These are phyloP conservation scores for Pseudopleuronectes americanus DNA, from an alignment of 2,797 vertebrate species.

Conservation along the genomic window DNA sequence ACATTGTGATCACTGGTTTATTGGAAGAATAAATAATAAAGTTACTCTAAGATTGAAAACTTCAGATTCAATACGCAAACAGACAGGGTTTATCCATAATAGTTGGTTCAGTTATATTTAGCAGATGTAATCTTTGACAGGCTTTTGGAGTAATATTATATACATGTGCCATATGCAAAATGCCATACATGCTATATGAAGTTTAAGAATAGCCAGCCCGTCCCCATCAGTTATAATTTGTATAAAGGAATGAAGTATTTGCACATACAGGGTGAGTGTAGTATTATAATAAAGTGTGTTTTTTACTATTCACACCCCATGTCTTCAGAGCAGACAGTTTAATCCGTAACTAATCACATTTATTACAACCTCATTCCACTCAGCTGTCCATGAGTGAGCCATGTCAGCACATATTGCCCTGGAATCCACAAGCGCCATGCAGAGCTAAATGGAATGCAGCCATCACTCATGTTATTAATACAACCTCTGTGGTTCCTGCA, in stretches of 20 bases:
- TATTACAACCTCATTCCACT: neutral
- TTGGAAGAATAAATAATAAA: neutral
- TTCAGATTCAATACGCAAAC: neutral
- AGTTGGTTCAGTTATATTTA: neutral
- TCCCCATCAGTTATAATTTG: no score
- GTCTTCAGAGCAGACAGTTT: no score
- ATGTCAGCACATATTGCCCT: neutral
- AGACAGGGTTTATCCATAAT: neutral
- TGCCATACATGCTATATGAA: neutral
- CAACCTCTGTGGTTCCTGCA: constrained; percentile 4
- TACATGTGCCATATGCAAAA: neutral
- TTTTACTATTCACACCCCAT: no score
- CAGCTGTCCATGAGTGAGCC: no score
- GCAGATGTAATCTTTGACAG: no score
- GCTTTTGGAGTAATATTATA: neutral
- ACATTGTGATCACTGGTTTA: neutral
- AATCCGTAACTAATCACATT: neutral
- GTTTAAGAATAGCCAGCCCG: no score
- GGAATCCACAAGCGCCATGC: no score
- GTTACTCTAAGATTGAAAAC: neutral
- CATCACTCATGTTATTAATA: neutral
- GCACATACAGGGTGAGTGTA: no score
- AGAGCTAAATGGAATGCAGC: constrained; percentile 1
- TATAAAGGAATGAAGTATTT: no score
- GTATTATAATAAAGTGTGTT: no score